A percentile compares a stretch with the other conserved stretches of the same genome.
phyloP scores from a whole-genome alignment of 2,797 vertebrate species.

The Hemibagrus guttatus region DNA sequence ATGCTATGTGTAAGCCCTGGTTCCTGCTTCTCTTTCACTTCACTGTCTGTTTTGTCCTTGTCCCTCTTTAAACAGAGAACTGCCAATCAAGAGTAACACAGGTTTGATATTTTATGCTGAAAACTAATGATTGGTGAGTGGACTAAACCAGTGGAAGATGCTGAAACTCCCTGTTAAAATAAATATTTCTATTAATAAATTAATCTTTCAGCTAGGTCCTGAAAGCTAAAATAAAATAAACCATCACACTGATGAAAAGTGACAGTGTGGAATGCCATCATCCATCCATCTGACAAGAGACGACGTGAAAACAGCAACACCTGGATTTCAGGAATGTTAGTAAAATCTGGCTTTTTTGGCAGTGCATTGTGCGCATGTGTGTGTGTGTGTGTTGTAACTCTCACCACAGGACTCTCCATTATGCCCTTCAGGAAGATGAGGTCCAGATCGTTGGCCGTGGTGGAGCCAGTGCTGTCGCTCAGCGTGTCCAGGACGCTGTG shows the following conservation, averaged over 20 bases:
- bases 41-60: background rate
- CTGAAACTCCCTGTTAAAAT: background rate
- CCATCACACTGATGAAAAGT: background rate
- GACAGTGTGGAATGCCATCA: background rate
- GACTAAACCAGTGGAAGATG: background rate
- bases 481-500: slow-evolving; percentile 92
- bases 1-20: background rate
- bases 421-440: slow-evolving; percentile 96
- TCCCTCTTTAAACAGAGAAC: background rate
- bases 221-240: background rate
- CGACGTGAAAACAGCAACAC: background rate
- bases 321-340: too few species aligned
- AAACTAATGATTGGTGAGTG: background rate
- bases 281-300: background rate
- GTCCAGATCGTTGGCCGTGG: slow-evolving; percentile 90
- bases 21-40: background rate
- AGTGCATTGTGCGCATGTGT: slow-evolving; percentile 5
- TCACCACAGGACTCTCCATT: slow-evolving; percentile 96
- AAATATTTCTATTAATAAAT: too few species aligned
- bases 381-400: slow-evolving; percentile 55
- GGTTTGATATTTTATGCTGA: background rate
- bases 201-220: background rate
- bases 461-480: slow-evolving; percentile 87
- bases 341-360: background rate
- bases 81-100: background rate